These are phyloP conservation scores for Plumapathes pennacea DNA, from an alignment of 92 coral and sea anemone species.

Conservation along the genomic window DNA sequence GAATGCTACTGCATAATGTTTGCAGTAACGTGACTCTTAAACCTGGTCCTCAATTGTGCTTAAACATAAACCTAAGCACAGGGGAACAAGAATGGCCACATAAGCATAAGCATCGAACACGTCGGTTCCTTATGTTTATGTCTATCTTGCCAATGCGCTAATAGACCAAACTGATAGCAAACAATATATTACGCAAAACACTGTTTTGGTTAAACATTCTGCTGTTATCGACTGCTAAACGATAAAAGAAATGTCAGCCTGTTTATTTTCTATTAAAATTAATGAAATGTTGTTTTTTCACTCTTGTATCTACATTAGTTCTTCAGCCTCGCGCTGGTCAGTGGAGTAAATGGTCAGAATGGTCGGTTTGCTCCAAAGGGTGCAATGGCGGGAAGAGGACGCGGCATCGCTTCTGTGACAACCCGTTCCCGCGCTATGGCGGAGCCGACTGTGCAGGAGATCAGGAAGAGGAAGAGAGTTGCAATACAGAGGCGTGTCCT, in stretches of 20 bases:
- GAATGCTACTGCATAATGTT: background rate
- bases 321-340: background rate
- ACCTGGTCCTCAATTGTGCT: too few relatives aligned
- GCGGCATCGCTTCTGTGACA: conserved; percentile 57
- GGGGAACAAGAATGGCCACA: too few relatives aligned
- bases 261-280: background rate
- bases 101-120: too few relatives aligned
- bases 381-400: conserved; percentile 34
- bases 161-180: too few relatives aligned
- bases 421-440: conserved; percentile 35
- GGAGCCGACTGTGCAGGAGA: conserved; percentile 42
- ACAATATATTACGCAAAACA: too few relatives aligned
- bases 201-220: too few relatives aligned
- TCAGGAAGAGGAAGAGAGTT: conserved; percentile 15
- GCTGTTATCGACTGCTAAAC: too few relatives aligned
- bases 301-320: background rate
- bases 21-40: background rate
- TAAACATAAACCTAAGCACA: too few relatives aligned
- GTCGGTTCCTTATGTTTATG: too few relatives aligned
- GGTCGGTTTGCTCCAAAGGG: conserved; percentile 41
- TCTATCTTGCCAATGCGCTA: too few relatives aligned
- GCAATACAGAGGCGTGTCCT: conserved; percentile 41
- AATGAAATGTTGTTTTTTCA: background rate
- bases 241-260: too few relatives aligned
- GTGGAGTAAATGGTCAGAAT: conserved; percentile 33